These are phyloP conservation scores for Phoebastria nigripes DNA, from an alignment of 2,797 vertebrate species.

Conservation along the genomic window DNA sequence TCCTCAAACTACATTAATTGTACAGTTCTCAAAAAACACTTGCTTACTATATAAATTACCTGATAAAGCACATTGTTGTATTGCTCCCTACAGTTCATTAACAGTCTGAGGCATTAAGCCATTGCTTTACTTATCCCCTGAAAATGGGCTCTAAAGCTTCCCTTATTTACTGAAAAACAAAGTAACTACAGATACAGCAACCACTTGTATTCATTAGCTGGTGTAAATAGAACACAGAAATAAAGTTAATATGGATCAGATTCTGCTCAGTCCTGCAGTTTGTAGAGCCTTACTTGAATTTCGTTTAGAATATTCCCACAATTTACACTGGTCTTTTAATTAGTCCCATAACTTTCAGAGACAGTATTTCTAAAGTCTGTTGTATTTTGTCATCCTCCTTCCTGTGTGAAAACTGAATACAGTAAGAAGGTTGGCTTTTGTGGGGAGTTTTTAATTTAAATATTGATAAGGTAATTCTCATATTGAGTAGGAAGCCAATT, in stretches of 20 bases:
- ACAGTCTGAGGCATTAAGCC: not conserved
- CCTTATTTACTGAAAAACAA: not conserved
- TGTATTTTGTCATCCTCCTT: not conserved
- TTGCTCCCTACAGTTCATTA: not conserved
- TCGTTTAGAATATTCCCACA: not conserved
- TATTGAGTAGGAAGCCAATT: not conserved
- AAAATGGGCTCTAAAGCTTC: not conserved
- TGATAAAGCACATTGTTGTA: not conserved
- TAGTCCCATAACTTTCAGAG: not conserved
- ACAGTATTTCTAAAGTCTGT: not conserved
- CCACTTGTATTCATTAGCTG: not conserved
- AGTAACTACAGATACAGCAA: not conserved
- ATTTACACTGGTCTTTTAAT: not conserved
- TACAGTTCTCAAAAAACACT: not conserved
- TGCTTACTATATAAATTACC: not conserved
- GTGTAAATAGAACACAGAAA: not conserved
- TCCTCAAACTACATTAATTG: not conserved
- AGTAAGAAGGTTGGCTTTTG: not conserved
- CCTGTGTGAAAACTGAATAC: not conserved
- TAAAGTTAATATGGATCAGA: not conserved
- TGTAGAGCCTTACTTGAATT: not conserved
- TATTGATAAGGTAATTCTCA: not conserved
- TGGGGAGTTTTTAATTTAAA: not conserved
- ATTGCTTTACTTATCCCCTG: not conserved
- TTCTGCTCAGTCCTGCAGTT: not conserved